A percentile compares a stretch with the other conserved stretches of the same genome.
Evolutionary conservation across 53 echinoderm and acorn worm species (phyloP).

Genomic region (Mesocentrotus franciscanus): DNA sequence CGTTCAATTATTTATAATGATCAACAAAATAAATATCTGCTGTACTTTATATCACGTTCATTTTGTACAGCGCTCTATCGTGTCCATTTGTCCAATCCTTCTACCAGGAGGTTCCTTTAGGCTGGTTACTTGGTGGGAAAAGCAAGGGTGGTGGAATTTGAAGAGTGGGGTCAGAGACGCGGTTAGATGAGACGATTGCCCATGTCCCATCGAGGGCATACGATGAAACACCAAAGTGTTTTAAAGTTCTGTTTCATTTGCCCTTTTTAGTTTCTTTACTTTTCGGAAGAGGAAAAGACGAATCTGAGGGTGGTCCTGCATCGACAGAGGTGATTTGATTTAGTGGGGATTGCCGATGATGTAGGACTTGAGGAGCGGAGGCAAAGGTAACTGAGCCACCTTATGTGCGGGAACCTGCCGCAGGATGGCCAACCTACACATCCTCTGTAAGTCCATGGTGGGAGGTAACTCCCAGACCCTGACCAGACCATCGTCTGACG

Average conservation of each 20-base stretch:
- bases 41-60: slow-evolving; percentile 44
- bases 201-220: background rate
- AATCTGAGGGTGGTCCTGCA: background rate
- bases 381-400: slow-evolving; percentile 83
- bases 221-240: background rate
- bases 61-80: background rate
- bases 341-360: slow-evolving; percentile 85
- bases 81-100: slow-evolving; percentile 19
- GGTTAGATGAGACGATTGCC: background rate
- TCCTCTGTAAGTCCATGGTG: slow-evolving; percentile 76
- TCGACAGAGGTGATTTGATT: background rate
- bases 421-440: slow-evolving; percentile 85
- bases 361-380: slow-evolving; percentile 77
- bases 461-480: slow-evolving; percentile 88
- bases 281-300: background rate
- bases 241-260: background rate
- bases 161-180: background rate
- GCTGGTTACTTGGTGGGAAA: slow-evolving; percentile 36
- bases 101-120: background rate
- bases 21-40: slow-evolving; percentile 51
- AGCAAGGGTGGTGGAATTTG: background rate
- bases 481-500: slow-evolving; percentile 89
- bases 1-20: slow-evolving; percentile 42
- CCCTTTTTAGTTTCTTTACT: background rate
- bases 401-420: slow-evolving; percentile 84